A percentile compares a stretch with the other conserved stretches of the same genome.
phyloP scores from a whole-genome alignment of 2,113 vertebrate species.

The Sarotherodon lohbergeri region DNA sequence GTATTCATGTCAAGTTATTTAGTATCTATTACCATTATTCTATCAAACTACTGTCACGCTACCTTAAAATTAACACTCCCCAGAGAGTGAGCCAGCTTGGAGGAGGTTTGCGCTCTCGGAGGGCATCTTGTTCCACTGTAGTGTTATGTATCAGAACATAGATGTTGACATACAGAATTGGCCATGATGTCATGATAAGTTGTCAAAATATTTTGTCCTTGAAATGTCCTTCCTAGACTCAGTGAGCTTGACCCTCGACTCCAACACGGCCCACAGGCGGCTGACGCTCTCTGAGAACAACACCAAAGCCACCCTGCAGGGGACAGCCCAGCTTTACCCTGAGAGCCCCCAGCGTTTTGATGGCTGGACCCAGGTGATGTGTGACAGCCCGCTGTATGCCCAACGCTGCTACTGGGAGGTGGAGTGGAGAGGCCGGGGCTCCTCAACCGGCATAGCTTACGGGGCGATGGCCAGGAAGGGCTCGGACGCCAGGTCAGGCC shows the following conservation, averaged over 20 bases:
- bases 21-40: not conserved
- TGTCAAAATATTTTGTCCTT: not conserved
- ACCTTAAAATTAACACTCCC: not conserved
- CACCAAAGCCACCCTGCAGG: slow-evolving; percentile 68
- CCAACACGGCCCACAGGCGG: slow-evolving; percentile 65
- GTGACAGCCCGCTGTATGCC: slow-evolving; percentile 64
- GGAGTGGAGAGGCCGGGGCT: slow-evolving; percentile 74
- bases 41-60: not conserved
- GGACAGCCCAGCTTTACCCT: not conserved
- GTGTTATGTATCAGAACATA: not conserved
- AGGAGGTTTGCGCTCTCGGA: rapidly evolving
- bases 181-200: not conserved
- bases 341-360: slow-evolving; percentile 68
- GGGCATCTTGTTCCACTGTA: not conserved
- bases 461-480: slow-evolving; percentile 71
- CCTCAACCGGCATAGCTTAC: slow-evolving; percentile 72
- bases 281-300: slow-evolving; percentile 62
- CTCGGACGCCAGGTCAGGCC: slow-evolving; percentile 71
- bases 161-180: not conserved
- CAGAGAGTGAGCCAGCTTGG: not conserved
- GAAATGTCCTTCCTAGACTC: slow-evolving; percentile 5
- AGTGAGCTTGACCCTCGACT: slow-evolving; percentile 62
- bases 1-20: not conserved
- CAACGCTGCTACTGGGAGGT: slow-evolving; percentile 77
- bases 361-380: slow-evolving; percentile 75